Evolutionary conservation across 2,797 vertebrate genomes (phyloP).

Genomic region (Ispidina lecontei): DNA sequence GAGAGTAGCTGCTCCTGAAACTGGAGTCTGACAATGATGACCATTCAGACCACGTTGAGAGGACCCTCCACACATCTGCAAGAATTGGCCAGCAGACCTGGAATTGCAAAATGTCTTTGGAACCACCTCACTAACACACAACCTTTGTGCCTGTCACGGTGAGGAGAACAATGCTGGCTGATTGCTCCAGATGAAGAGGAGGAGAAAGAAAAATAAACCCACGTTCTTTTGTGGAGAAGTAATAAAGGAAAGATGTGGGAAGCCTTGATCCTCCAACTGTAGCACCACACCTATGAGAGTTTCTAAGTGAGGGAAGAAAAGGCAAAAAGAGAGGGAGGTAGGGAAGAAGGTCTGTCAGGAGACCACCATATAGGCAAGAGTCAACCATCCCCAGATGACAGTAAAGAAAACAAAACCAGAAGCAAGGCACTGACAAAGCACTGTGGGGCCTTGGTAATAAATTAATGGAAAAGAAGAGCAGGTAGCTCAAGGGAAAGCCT

Average conservation of each 20-base stretch:
- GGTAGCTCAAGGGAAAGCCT: conserved; percentile 10
- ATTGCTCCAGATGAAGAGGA: conserved; percentile 43
- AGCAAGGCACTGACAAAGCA: background rate
- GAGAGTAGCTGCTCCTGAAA: background rate
- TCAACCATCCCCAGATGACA: background rate
- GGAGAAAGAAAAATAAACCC: conserved; percentile 30
- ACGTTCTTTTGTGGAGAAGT: background rate
- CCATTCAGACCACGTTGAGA: background rate
- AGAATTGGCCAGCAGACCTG: background rate
- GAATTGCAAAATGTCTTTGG: background rate
- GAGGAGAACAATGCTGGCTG: conserved; percentile 1
- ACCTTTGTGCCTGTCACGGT: background rate
- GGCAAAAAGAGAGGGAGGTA: background rate
- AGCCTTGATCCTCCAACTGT: conserved; percentile 37
- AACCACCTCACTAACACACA: accelerated
- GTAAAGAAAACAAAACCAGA: background rate
- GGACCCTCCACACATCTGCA: background rate
- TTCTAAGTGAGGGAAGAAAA: background rate
- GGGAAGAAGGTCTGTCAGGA: background rate
- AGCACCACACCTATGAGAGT: conserved; percentile 32
- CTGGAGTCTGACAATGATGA: accelerated
- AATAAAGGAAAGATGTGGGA: conserved; percentile 39
- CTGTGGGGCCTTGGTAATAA: background rate
- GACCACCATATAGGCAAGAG: background rate
- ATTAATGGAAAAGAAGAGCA: background rate